Conservation (phyloP, 2,113 vertebrate species). For the Nipponia nippon region DNA sequence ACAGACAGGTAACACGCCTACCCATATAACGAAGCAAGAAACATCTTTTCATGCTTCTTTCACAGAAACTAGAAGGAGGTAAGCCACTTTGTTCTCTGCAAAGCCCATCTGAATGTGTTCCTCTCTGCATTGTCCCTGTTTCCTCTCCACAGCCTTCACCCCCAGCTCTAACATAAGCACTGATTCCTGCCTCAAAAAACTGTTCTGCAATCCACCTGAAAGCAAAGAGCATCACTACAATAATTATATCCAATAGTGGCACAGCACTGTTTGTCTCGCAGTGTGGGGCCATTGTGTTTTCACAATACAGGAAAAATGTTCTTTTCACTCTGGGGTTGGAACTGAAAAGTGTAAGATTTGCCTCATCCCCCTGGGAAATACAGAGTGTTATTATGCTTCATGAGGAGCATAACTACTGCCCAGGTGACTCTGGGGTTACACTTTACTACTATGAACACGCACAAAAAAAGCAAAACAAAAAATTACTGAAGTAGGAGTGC, state of each 20-base stretch:
- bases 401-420: slow-evolving; percentile 16
- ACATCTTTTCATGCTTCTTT: neutral
- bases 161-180: neutral
- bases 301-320: neutral
- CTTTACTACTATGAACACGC: neutral
- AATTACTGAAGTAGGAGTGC: no score
- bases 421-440: neutral
- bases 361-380: neutral
- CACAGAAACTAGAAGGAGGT: neutral
- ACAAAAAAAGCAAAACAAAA: neutral
- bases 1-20: fast-evolving
- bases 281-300: neutral
- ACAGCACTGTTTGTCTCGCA: neutral
- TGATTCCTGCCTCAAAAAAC: neutral
- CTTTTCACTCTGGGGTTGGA: neutral
- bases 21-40: neutral
- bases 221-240: neutral
- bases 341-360: neutral
- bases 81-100: neutral
- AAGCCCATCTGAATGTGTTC: neutral
- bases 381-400: neutral
- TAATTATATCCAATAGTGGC: neutral
- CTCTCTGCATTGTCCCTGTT: neutral
- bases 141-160: neutral
- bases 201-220: neutral